A percentile compares a stretch with the other conserved stretches of the same genome.
Conservation (phyloP, 2,797 vertebrate genomes). For the Hapalemur alaotrensis region DNA sequence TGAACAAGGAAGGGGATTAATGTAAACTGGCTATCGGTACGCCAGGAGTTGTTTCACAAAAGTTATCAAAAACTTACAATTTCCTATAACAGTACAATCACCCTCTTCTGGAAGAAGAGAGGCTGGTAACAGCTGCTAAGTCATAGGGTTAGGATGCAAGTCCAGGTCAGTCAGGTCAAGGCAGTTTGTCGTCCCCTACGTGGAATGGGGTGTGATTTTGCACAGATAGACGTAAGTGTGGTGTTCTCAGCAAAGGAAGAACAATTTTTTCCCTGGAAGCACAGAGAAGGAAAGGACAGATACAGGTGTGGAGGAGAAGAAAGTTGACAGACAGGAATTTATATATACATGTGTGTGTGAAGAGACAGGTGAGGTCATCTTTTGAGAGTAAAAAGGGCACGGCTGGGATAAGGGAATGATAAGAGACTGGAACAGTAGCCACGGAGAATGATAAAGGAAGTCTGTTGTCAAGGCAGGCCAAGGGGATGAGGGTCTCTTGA, state of each 20-base stretch:
- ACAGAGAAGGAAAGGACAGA: not conserved
- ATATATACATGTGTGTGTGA: not conserved
- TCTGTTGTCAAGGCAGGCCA: not conserved
- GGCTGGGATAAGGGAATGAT: not conserved
- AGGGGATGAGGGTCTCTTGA: not conserved
- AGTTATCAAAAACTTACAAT: not conserved
- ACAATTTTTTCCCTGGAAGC: not conserved
- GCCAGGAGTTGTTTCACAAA: not conserved
- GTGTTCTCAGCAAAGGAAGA: not conserved
- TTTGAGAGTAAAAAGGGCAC: not conserved
- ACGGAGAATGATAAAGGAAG: not conserved
- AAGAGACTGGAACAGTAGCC: not conserved
- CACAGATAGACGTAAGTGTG: not conserved
- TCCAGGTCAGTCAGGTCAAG: not conserved
- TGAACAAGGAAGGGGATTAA: not conserved
- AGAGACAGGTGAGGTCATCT: not conserved
- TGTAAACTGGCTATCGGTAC: accelerated
- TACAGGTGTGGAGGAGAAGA: not conserved
- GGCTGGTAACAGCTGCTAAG: not conserved
- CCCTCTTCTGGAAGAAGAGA: not conserved
- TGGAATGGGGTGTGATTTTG: not conserved
- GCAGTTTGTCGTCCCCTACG: not conserved
- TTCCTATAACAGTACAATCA: not conserved
- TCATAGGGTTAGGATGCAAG: not conserved
- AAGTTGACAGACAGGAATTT: not conserved